Conservation (phyloP, 2,797 vertebrate species). For the Gila robusta region DNA sequence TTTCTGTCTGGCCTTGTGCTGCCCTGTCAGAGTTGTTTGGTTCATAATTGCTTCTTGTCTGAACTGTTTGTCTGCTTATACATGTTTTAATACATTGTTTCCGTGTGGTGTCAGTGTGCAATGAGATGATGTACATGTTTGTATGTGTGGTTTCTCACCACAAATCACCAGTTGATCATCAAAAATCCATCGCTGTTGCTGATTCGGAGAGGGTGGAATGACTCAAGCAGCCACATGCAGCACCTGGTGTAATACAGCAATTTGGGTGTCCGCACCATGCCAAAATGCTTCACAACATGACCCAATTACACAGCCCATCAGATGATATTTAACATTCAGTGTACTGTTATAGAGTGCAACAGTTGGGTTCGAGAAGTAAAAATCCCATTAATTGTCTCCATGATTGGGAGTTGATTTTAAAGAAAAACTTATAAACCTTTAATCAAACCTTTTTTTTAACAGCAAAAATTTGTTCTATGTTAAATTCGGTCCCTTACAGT, state of each 20-base stretch:
- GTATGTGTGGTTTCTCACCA: conserved; percentile 38
- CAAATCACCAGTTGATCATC: conserved; percentile 50
- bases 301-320: background rate
- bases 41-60: conserved; percentile 81
- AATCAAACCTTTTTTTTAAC: background rate
- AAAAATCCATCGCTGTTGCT: conserved; percentile 25
- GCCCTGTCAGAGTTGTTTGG: conserved; percentile 80
- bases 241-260: background rate
- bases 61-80: conserved; percentile 58
- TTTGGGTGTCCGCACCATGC: background rate
- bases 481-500: background rate
- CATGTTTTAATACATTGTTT: conserved; percentile 44
- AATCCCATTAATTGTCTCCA: background rate
- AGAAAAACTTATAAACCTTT: too few relatives aligned
- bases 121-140: conserved; percentile 11
- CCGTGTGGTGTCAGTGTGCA: conserved; percentile 25
- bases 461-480: background rate
- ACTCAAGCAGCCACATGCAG: background rate
- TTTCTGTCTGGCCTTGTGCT: conserved; percentile 68
- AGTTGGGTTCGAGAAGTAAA: background rate
- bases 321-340: background rate
- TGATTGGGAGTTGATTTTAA: background rate
- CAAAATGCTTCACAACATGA: background rate
- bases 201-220: conserved; percentile 32
- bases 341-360: background rate